Evolutionary conservation across 2,113 vertebrate genomes (phyloP).

Genomic region (Silurus meridionalis): DNA sequence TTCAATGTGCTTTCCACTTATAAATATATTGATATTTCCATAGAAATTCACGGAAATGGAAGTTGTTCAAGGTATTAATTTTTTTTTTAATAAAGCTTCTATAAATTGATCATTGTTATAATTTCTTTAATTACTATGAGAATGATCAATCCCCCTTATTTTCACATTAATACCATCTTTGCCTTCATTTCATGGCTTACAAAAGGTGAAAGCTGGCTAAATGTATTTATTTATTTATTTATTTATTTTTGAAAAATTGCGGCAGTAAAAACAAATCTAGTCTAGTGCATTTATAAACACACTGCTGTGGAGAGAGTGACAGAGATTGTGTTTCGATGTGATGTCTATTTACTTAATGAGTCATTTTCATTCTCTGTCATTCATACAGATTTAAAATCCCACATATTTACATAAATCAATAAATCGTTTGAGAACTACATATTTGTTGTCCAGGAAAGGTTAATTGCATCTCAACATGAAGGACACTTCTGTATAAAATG

Average conservation of each 20-base stretch:
- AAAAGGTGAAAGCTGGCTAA: not conserved
- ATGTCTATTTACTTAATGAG: not conserved
- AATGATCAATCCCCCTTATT: not conserved
- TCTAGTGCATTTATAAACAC: not conserved
- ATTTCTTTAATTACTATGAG: not conserved
- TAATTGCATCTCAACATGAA: conserved; percentile 6
- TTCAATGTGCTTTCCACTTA: not conserved
- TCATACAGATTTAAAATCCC: not conserved
- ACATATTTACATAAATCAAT: not conserved
- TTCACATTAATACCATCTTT: not conserved
- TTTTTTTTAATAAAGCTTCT: not conserved
- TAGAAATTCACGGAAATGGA: not conserved
- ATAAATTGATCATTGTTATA: not conserved
- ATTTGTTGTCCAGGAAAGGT: not conserved
- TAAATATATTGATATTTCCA: not conserved
- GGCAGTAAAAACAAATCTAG: not conserved
- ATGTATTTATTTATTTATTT: not conserved
- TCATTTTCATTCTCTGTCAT: not conserved
- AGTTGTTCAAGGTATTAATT: not conserved
- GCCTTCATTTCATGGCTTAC: not conserved
- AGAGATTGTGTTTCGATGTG: not conserved
- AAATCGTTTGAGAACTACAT: not conserved
- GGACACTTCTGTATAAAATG: not conserved
- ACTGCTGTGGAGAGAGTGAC: not conserved
- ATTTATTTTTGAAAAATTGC: not conserved